phyloP scores from a whole-genome alignment of 2,113 vertebrate species.

The Nipponia nippon region DNA sequence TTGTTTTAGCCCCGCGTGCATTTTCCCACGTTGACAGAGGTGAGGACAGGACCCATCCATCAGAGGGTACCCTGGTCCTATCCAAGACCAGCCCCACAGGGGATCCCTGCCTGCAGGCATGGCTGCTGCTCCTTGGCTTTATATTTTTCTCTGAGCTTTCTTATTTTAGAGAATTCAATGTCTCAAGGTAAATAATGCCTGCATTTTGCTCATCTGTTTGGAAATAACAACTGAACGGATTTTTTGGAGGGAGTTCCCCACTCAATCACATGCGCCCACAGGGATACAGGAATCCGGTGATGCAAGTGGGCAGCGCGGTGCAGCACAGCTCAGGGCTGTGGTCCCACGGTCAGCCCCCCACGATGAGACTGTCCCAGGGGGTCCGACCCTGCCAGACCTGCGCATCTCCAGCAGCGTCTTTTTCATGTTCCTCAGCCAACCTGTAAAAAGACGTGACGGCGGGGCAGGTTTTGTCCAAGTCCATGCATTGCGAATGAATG shows the following conservation, averaged over 20 bases:
- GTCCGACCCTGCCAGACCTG: accelerated
- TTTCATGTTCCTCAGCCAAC: neutral
- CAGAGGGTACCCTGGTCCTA: too few species aligned
- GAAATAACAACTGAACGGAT: neutral
- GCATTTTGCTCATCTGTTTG: neutral
- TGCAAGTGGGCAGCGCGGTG: too few species aligned
- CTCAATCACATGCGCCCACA: accelerated
- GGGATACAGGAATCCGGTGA: too few species aligned
- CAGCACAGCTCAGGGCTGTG: neutral
- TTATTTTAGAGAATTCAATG: neutral
- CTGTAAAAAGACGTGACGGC: accelerated
- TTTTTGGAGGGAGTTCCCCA: too few species aligned
- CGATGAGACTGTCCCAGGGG: too few species aligned
- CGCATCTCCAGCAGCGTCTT: accelerated
- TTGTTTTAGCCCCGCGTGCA: accelerated
- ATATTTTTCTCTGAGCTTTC: neutral
- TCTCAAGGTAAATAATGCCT: neutral
- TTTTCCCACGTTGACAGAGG: accelerated
- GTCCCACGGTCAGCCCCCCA: neutral
- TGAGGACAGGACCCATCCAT: neutral
- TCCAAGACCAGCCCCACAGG: accelerated
- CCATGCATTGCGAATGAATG: accelerated
- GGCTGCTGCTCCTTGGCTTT: neutral
- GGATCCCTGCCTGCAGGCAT: too few species aligned
- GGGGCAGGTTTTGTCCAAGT: neutral